Percentiles rank a stretch among this genome's conserved stretches.
Evolutionary conservation across 2,113 vertebrate species (phyloP).

Genomic region (Paralichthys olivaceus): DNA sequence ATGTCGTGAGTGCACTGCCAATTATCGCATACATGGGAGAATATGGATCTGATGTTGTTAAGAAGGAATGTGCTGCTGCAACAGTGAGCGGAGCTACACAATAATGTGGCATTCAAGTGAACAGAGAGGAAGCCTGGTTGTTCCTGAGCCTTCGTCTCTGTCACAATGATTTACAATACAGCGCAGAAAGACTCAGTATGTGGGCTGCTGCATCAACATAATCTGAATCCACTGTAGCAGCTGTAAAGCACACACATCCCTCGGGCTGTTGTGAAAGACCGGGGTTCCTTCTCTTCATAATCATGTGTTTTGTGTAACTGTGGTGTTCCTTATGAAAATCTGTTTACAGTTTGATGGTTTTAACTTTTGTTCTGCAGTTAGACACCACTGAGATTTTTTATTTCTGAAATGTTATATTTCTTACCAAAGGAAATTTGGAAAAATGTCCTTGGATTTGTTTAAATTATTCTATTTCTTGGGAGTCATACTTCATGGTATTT

Average conservation of each 20-base stretch:
- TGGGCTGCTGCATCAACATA: constrained; percentile 71
- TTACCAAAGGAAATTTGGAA: background rate
- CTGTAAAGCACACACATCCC: constrained; percentile 41
- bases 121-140: constrained; percentile 31
- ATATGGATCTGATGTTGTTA: background rate
- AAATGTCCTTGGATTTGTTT: background rate
- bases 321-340: constrained; percentile 15
- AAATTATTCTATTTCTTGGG: background rate
- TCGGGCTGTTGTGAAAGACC: constrained; percentile 4
- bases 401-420: background rate
- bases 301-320: background rate
- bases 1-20: background rate
- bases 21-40: background rate
- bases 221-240: constrained; percentile 61
- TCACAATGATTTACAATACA: constrained; percentile 65
- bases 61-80: constrained; percentile 25
- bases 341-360: background rate
- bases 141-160: constrained; percentile 58
- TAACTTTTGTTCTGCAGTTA: background rate
- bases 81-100: constrained; percentile 14
- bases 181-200: constrained; percentile 48
- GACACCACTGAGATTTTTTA: background rate
- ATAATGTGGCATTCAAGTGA: constrained; percentile 51
- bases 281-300: constrained; percentile 3
- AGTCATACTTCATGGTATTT: background rate